phyloP scores from a whole-genome alignment of 2,888 invertebrate genomes.

The Anodontia alba region DNA sequence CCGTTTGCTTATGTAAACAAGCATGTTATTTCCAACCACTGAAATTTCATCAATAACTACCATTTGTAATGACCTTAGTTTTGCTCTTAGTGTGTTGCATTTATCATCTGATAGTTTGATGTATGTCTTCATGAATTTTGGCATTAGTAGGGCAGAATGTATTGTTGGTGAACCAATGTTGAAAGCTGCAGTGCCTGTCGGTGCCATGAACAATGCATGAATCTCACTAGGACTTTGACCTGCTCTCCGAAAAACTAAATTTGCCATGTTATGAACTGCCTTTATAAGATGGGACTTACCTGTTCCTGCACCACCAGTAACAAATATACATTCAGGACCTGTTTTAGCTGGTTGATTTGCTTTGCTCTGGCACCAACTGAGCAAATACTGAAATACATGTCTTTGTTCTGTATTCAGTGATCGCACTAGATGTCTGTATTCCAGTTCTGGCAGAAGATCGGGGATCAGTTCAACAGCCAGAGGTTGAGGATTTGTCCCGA shows the following conservation, averaged over 20 bases:
- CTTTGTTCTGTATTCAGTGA: slow-evolving; percentile 28
- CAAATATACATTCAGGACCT: slow-evolving; percentile 32
- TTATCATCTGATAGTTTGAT: slow-evolving; percentile 33
- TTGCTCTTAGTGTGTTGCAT: slow-evolving; percentile 23
- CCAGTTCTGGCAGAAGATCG: slow-evolving; percentile 9
- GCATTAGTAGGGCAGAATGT: slow-evolving; percentile 32
- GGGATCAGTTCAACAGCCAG: slow-evolving; percentile 11
- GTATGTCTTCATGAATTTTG: neutral
- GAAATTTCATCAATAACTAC: slow-evolving; percentile 38
- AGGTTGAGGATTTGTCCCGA: neutral
- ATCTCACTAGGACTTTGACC: slow-evolving; percentile 26
- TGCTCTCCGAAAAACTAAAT: slow-evolving; percentile 26
- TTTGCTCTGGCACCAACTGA: slow-evolving; percentile 39
- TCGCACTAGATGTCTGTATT: slow-evolving; percentile 17
- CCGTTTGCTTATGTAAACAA: slow-evolving; percentile 8
- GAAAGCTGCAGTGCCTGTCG: slow-evolving; percentile 36
- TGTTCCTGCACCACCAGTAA: slow-evolving; percentile 49
- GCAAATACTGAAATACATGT: slow-evolving; percentile 23
- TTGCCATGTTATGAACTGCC: slow-evolving; percentile 33
- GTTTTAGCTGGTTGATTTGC: neutral
- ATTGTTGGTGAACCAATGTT: slow-evolving; percentile 32
- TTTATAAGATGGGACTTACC: slow-evolving; percentile 48
- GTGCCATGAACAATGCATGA: slow-evolving; percentile 24
- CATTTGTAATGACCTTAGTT: slow-evolving; percentile 11
- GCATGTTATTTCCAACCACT: slow-evolving; percentile 29